phyloP scores from a whole-genome alignment of 2,113 vertebrate genomes.

The Chaetodon trifascialis region DNA sequence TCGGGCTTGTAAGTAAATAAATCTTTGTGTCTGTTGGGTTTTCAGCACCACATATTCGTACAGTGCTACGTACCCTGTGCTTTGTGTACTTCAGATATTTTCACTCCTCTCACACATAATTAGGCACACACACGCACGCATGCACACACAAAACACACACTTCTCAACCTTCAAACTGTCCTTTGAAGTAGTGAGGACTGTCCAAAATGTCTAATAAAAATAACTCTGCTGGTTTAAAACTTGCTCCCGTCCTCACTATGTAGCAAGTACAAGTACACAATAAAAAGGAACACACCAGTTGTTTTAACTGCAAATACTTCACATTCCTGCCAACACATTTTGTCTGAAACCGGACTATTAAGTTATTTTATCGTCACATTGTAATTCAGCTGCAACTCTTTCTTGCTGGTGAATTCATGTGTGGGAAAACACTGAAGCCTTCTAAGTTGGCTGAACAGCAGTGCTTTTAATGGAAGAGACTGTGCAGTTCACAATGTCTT shows the following conservation, averaged over 20 bases:
- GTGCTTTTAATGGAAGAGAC: neutral
- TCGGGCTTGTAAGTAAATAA: neutral
- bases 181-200: too few species aligned
- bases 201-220: too few species aligned
- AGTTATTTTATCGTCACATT: neutral
- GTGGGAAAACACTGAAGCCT: constrained; percentile 2
- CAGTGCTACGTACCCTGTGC: neutral
- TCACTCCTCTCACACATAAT: constrained; percentile 20
- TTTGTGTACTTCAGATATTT: neutral
- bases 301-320: constrained; percentile 3
- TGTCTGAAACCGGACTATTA: neutral
- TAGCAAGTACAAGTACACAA: neutral
- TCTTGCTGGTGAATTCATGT: neutral
- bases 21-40: constrained; percentile 1
- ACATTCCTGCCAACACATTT: neutral
- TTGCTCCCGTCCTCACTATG: too few species aligned
- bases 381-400: neutral
- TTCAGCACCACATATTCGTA: constrained; percentile 15
- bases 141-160: too few species aligned
- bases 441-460: neutral
- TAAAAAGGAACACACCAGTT: neutral
- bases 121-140: constrained; percentile 1
- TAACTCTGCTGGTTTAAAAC: too few species aligned
- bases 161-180: too few species aligned
- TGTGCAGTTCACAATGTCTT: neutral